Conservation (phyloP, 2,113 vertebrate species). For the Menidia beryllina region DNA sequence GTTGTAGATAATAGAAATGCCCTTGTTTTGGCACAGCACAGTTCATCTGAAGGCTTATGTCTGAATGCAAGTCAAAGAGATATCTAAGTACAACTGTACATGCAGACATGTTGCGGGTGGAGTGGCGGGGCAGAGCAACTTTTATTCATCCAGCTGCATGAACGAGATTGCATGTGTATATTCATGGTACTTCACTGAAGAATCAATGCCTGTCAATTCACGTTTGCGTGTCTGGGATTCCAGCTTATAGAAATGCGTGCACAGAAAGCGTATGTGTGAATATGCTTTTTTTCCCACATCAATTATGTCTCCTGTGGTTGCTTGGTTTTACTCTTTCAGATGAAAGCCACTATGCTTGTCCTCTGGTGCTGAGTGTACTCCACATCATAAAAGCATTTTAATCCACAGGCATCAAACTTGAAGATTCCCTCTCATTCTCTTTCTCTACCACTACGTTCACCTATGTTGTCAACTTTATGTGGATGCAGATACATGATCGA, state of each 20-base stretch:
- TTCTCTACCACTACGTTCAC: constrained; percentile 11
- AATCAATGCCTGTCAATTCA: not conserved
- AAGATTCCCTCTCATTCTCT: constrained; percentile 30
- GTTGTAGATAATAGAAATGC: constrained; percentile 11
- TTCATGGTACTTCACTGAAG: constrained; percentile 40
- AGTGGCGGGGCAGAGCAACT: constrained; percentile 10
- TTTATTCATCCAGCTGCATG: constrained; percentile 50
- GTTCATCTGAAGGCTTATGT: constrained; percentile 10
- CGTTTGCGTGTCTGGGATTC: not conserved
- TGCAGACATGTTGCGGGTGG: constrained; percentile 3
- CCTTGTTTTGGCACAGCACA: constrained; percentile 25
- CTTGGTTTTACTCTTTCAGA: constrained; percentile 21
- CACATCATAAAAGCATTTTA: constrained; percentile 37
- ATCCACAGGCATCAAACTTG: constrained; percentile 27
- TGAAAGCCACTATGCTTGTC: constrained; percentile 46
- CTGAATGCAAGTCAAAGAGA: constrained; percentile 32
- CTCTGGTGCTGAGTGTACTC: constrained; percentile 41
- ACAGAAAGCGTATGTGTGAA: not conserved
- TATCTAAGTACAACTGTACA: not conserved
- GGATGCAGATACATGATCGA: constrained; percentile 21
- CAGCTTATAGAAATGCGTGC: not conserved
- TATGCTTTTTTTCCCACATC: not conserved
- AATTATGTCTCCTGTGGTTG: not conserved
- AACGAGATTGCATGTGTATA: constrained; percentile 33
- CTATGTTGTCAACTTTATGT: constrained; percentile 39